These are phyloP conservation scores for Sceloporus undulatus DNA, from an alignment of 2,113 vertebrate genomes.

Conservation along the genomic window DNA sequence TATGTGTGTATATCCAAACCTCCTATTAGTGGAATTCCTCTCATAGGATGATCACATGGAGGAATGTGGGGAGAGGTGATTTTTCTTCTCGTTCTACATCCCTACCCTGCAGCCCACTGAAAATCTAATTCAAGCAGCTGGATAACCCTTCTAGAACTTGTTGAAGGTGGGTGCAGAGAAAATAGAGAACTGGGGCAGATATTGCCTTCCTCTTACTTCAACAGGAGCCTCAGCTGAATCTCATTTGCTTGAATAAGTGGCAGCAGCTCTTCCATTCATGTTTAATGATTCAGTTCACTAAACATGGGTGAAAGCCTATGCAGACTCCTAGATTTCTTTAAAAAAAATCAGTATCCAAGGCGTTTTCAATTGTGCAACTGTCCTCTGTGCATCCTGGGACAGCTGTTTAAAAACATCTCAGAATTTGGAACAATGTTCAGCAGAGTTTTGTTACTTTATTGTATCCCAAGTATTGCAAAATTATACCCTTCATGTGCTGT, in stretches of 20 bases:
- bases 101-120: background rate
- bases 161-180: background rate
- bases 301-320: background rate
- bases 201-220: background rate
- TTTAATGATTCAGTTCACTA: background rate
- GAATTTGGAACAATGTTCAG: background rate
- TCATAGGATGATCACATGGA: background rate
- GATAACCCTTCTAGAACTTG: background rate
- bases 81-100: background rate
- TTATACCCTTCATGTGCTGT: background rate
- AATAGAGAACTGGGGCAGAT: background rate
- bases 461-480: conserved; percentile 13
- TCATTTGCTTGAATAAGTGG: background rate
- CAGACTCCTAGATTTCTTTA: background rate
- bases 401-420: background rate
- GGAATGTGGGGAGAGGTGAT: background rate
- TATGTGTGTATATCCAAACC: too few relatives aligned
- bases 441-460: background rate
- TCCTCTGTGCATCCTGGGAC: background rate
- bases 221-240: background rate
- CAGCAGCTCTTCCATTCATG: background rate
- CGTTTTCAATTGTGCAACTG: background rate
- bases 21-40: background rate
- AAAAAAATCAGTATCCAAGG: background rate
- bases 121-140: background rate